Percentiles rank a stretch among this genome's conserved stretches.
Evolutionary conservation across 92 coral and sea anemone genomes (phyloP).

Genomic region (Epizoanthus rinbou): DNA sequence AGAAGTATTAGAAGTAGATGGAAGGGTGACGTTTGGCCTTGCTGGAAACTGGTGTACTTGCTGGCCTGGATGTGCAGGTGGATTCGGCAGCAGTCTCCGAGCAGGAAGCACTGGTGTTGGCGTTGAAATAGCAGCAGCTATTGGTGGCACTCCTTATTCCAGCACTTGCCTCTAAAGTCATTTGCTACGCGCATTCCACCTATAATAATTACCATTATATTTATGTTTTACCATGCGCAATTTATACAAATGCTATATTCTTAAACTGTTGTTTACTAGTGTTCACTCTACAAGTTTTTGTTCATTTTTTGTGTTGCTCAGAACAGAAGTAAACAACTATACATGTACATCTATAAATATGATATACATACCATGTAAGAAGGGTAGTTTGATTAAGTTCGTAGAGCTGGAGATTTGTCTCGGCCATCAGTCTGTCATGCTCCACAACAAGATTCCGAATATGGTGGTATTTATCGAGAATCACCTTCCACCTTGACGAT

Average conservation of each 20-base stretch:
- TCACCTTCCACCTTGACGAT: constrained; percentile 44
- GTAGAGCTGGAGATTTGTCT: constrained; percentile 41
- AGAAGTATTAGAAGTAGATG: too few species aligned
- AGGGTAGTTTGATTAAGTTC: constrained; percentile 49
- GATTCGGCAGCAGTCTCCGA: too few species aligned
- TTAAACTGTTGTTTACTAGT: not conserved
- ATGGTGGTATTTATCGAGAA: constrained; percentile 44
- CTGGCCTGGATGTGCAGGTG: too few species aligned
- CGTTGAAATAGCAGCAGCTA: too few species aligned
- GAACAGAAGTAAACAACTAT: not conserved
- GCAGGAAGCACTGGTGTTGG: too few species aligned
- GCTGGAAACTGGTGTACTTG: too few species aligned
- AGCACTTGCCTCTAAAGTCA: constrained; percentile 6
- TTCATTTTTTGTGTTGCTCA: not conserved
- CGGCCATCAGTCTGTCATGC: constrained; percentile 26
- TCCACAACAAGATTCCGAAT: constrained; percentile 19
- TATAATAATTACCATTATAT: not conserved
- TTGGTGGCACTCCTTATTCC: constrained; percentile 23
- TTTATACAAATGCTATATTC: too few species aligned
- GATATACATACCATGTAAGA: not conserved
- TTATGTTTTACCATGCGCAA: too few species aligned
- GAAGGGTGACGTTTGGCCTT: too few species aligned
- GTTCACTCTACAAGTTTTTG: too few species aligned
- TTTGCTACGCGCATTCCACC: constrained; percentile 39
- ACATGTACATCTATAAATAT: not conserved